Percentiles rank a stretch among this genome's conserved stretches.
These are phyloP conservation scores for Thomomys bottae DNA, from an alignment of 2,113 vertebrate genomes.

Conservation along the genomic window DNA sequence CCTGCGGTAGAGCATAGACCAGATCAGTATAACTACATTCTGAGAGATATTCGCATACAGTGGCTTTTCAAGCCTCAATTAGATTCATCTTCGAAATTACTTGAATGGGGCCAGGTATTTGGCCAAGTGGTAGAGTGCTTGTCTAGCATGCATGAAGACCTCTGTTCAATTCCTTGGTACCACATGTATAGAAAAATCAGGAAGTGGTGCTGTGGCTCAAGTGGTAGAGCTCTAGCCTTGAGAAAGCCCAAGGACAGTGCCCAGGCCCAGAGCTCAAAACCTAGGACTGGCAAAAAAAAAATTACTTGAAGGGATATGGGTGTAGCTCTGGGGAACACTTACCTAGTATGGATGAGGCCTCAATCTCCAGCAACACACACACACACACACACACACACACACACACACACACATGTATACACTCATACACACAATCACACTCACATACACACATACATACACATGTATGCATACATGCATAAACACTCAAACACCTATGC, in stretches of 20 bases:
- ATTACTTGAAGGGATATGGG: too few species aligned
- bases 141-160: not conserved
- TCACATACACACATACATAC: not conserved
- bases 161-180: too few species aligned
- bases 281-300: too few species aligned
- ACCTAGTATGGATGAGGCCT: too few species aligned
- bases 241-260: too few species aligned
- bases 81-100: slow-evolving; percentile 22
- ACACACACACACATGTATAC: not conserved
- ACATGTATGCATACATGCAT: not conserved
- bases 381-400: not conserved
- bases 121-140: not conserved
- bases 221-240: too few species aligned
- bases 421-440: not conserved
- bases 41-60: not conserved
- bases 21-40: not conserved
- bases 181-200: too few species aligned
- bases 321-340: too few species aligned
- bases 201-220: too few species aligned
- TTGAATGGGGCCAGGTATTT: not conserved
- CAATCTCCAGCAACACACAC: not conserved
- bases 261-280: too few species aligned
- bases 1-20: not conserved
- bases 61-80: not conserved
- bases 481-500: not conserved